Base-by-base conservation (phyloP, 2,888 invertebrate genomes). In the Pasiphila rectangulata region DNA sequence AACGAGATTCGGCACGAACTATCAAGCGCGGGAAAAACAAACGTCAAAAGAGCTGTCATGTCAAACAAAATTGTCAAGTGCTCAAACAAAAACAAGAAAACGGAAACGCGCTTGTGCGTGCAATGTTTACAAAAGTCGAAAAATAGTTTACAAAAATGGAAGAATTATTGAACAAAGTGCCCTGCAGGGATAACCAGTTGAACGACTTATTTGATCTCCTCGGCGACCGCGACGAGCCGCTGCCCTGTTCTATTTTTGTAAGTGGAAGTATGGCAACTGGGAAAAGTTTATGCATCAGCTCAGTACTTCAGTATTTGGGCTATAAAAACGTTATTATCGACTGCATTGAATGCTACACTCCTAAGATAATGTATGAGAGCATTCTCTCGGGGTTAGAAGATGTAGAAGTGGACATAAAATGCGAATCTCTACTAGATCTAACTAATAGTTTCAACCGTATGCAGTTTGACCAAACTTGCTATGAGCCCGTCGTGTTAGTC, bases 181-280 rank as follows among this genome's bases (percentile, higher is more conserved):
- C 83, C 5, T 90, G 91, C 63, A 81, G 91, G 61, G 85, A 90
- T 35, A 77, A 70, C 51, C 82, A 90, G 60, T 71, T 91, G 56
- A 74, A 69, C 41, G 79, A 79, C 58, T 71, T 91, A 51, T 82
- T 88, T 48, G 81, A 87, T 65, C 75, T 90, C 40, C 73, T 91
- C 10, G 91, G 90, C 1, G 84, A 89, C 53, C 68, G 75, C 37
- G 89, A 91, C 54, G 93, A 94, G 70, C 89, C 91, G 12, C 85
- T 93, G 68, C 93, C 94, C 12, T 86, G 91, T 57, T 91, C 92
- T 57, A 79, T 97, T 63, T 96, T 94, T 83, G 64, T 96, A 41
- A 93, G 93, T 73, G 97, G 97, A n/a, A 94, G 94, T 72, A 92
- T 95, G 58, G 93, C 94, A 5, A 94, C 94, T 13, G 97, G 96